phyloP scores from a whole-genome alignment of 1,140 invertebrate genomes.

The Hyposmocoma kahamanoa region DNA sequence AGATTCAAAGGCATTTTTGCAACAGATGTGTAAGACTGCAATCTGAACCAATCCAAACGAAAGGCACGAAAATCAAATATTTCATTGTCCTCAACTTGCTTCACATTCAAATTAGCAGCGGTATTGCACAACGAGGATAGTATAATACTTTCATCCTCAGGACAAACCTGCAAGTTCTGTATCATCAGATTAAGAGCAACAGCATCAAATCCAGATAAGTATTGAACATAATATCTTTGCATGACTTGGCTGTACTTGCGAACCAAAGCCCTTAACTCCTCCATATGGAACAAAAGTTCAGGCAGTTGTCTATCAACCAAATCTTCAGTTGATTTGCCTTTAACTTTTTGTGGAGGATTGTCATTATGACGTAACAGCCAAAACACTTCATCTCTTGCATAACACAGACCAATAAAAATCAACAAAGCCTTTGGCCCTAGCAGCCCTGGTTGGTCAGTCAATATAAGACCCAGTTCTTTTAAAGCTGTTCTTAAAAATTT shows the following conservation, averaged over 20 bases:
- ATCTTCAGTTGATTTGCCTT: conserved; percentile 91
- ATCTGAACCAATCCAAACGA: conserved; percentile 96
- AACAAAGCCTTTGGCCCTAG: conserved; percentile 97
- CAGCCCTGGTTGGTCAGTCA: conserved; percentile 98
- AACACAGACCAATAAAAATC: conserved; percentile 96
- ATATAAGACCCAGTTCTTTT: conserved; percentile 95
- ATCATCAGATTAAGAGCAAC: conserved; percentile 93
- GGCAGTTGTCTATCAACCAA: conserved; percentile 95
- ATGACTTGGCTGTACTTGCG: conserved; percentile 97
- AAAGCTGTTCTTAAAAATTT: conserved; percentile 97
- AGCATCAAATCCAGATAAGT: conserved; percentile 96
- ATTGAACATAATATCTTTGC: conserved; percentile 98
- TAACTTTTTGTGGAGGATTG: conserved; percentile 90
- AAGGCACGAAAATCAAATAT: conserved; percentile 96
- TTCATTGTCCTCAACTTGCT: conserved; percentile 98
- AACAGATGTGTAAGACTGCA: conserved; percentile 96
- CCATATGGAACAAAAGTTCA: conserved; percentile 98
- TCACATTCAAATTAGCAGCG: conserved; percentile 90
- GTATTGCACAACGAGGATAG: conserved; percentile 94
- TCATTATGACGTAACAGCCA: conserved; percentile 98
- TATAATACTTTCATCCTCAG: conserved; percentile 96
- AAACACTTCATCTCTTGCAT: conserved; percentile 96
- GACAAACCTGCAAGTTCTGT: conserved; percentile 87
- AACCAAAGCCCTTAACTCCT: conserved; percentile 92
- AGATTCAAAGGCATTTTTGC: conserved; percentile 87